phyloP scores from a whole-genome alignment of 2,888 invertebrate genomes.

The Trachelus tabidus region DNA sequence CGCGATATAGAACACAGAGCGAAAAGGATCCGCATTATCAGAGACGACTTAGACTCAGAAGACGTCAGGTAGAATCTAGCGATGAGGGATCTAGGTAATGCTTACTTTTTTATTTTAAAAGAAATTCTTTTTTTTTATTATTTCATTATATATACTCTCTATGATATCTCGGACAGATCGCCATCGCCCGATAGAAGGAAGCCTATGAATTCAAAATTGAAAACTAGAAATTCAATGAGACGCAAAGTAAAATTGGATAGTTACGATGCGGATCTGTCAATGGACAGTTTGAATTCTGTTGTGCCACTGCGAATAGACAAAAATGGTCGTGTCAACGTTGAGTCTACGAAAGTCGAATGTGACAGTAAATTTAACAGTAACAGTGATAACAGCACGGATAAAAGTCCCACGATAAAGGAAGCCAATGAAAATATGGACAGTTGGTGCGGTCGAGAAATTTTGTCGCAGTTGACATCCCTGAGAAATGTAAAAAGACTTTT shows the following conservation, averaged over 20 bases:
- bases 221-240: slow-evolving; percentile 36
- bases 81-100: slow-evolving; percentile 64
- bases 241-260: slow-evolving; percentile 48
- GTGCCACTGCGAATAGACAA: slow-evolving; percentile 70
- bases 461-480: slow-evolving; percentile 55
- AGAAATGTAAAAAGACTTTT: slow-evolving; percentile 45
- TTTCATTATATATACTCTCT: neutral
- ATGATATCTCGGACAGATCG: slow-evolving; percentile 39
- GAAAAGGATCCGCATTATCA: slow-evolving; percentile 89
- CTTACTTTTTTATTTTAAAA: neutral
- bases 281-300: slow-evolving; percentile 62
- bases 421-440: slow-evolving; percentile 36
- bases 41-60: slow-evolving; percentile 75
- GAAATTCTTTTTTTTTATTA: neutral
- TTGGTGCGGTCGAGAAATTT: slow-evolving; percentile 56
- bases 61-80: slow-evolving; percentile 68
- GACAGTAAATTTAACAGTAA: slow-evolving; percentile 44
- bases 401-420: slow-evolving; percentile 23
- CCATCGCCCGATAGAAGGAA: slow-evolving; percentile 57
- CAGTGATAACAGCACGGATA: slow-evolving; percentile 15
- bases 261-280: slow-evolving; percentile 59
- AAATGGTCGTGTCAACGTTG: slow-evolving; percentile 67
- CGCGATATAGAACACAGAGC: slow-evolving; percentile 88
- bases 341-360: slow-evolving; percentile 60
- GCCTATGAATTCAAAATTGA: slow-evolving; percentile 43